Conservation (phyloP, 2,888 invertebrate genomes). For the Clunio marinus region DNA sequence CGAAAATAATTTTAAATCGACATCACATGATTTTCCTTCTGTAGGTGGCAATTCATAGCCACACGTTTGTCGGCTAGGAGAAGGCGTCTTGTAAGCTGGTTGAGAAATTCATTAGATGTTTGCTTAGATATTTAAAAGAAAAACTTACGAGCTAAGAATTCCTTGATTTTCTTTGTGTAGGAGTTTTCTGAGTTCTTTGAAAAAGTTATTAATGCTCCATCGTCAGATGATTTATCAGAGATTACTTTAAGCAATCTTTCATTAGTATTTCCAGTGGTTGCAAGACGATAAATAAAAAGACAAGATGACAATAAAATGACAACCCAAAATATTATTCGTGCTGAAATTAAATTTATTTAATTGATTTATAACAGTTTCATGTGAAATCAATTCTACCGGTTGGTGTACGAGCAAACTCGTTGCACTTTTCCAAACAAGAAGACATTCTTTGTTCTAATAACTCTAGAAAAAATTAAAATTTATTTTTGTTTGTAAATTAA, state of each 20-base stretch:
- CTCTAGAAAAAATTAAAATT: too few relatives aligned
- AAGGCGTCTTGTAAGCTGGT: neutral
- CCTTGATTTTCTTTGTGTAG: neutral
- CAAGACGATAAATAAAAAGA: too few relatives aligned
- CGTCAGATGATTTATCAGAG: neutral
- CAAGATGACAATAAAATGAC: too few relatives aligned
- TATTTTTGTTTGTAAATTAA: too few relatives aligned
- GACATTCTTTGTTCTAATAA: too few relatives aligned
- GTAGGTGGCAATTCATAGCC: neutral
- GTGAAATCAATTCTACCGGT: neutral
- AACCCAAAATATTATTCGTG: neutral
- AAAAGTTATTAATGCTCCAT: neutral
- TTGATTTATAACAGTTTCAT: neutral
- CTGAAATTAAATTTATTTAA: too few relatives aligned
- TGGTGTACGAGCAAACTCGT: neutral
- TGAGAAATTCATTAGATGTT: neutral
- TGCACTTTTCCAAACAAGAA: neutral
- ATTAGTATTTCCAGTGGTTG: too few relatives aligned
- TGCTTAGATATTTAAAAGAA: neutral
- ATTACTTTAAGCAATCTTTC: neutral
- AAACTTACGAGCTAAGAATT: neutral
- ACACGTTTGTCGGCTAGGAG: neutral
- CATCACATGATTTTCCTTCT: neutral
- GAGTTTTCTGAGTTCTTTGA: neutral
- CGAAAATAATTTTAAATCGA: neutral